A percentile compares a stretch with the other conserved stretches of the same genome.
phyloP scores from a whole-genome alignment of 2,797 vertebrate species.

The Danio kyathit region DNA sequence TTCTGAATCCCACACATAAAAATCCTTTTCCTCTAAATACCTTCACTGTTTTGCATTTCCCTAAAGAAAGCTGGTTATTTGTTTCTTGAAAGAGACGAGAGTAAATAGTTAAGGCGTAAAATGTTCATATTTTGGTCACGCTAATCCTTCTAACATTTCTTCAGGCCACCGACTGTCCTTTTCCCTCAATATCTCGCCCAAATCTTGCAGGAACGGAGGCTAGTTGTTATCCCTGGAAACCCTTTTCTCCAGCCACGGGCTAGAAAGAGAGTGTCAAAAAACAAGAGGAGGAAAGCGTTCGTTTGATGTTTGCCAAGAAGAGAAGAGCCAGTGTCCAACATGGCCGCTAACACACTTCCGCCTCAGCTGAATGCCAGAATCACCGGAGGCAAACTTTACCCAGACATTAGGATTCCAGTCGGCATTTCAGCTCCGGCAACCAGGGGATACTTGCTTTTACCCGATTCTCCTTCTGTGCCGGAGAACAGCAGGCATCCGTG shows the following conservation, averaged over 20 bases:
- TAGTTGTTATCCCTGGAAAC: conserved; percentile 53
- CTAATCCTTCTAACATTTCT: conserved; percentile 4
- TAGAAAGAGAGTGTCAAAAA: conserved; percentile 38
- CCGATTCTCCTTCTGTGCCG: conserved; percentile 14
- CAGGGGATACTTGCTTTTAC: conserved; percentile 14
- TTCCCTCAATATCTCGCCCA: conserved; percentile 3
- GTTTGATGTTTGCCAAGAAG: conserved; percentile 59
- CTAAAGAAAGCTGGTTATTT: background rate
- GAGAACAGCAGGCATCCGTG: conserved; percentile 40
- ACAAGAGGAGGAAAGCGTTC: conserved; percentile 47
- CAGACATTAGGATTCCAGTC: conserved; percentile 53
- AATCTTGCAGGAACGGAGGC: conserved; percentile 30
- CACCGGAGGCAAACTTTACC: conserved; percentile 54
- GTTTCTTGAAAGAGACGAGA: background rate
- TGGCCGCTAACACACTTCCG: conserved; percentile 56
- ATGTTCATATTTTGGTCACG: background rate
- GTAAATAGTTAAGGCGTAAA: background rate
- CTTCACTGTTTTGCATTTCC: background rate
- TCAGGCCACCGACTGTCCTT: background rate
- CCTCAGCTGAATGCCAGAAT: conserved; percentile 54
- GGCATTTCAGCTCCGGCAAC: background rate
- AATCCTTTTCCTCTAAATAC: too few species aligned
- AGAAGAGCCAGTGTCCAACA: conserved; percentile 55
- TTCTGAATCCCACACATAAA: too few species aligned
- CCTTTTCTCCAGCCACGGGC: conserved; percentile 37